phyloP scores from a whole-genome alignment of 2,113 vertebrate genomes.

The cat (Felis catus) region DNA sequence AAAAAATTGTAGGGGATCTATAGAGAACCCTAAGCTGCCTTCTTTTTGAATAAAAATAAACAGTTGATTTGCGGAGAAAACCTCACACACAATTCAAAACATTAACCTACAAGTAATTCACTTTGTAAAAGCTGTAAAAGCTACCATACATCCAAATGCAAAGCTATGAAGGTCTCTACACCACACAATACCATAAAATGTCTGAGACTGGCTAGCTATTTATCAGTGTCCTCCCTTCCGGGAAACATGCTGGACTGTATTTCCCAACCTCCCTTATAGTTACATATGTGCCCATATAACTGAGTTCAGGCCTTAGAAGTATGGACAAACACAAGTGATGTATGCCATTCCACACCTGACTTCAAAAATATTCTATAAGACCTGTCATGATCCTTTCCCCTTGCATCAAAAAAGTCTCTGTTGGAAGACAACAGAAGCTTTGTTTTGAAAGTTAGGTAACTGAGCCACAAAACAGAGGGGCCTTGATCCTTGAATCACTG shows the following conservation, averaged over 20 bases:
- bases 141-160: neutral
- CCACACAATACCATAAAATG: neutral
- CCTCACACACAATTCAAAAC: neutral
- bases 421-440: neutral
- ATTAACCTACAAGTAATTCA: neutral
- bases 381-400: neutral
- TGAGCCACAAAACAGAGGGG: neutral
- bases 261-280: neutral
- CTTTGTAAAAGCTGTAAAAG: neutral
- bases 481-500: neutral
- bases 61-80: constrained; percentile 14
- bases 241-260: neutral
- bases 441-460: neutral
- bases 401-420: neutral
- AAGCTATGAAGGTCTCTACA: neutral
- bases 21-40: neutral
- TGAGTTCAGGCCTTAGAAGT: neutral
- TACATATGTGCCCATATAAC: neutral
- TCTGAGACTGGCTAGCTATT: neutral
- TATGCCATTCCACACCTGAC: neutral
- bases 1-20: neutral
- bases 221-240: neutral
- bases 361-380: neutral
- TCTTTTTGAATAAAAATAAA: constrained; percentile 50
- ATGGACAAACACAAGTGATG: neutral